These are phyloP conservation scores for Drosophila serrata DNA, from an alignment of 1,140 invertebrate species.

Conservation along the genomic window DNA sequence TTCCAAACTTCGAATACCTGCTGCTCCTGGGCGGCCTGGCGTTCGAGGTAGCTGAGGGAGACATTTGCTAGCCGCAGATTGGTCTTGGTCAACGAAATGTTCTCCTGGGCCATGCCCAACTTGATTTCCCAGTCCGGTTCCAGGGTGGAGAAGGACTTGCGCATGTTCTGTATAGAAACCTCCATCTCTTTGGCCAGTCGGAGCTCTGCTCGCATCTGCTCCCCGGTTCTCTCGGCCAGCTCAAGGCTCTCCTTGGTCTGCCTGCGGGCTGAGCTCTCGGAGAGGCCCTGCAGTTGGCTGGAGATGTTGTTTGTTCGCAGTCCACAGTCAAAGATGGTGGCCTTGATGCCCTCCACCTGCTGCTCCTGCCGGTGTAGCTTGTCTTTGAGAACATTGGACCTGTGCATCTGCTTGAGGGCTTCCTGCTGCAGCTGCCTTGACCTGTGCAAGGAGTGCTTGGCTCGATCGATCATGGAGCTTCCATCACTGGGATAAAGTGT, in stretches of 20 bases:
- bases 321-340: constrained; percentile 86
- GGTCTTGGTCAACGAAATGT: constrained; percentile 78
- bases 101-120: constrained; percentile 82
- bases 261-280: constrained; percentile 57
- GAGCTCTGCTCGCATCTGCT: constrained; percentile 86
- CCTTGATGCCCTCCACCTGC: constrained; percentile 86
- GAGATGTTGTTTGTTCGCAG: constrained; percentile 87
- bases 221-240: constrained; percentile 85
- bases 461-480: constrained; percentile 86
- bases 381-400: constrained; percentile 81
- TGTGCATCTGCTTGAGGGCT: constrained; percentile 85
- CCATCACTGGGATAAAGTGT: constrained; percentile 80
- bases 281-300: constrained; percentile 57
- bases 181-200: constrained; percentile 86
- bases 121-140: constrained; percentile 88
- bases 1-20: constrained; percentile 88
- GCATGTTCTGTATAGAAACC: constrained; percentile 85
- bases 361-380: constrained; percentile 85
- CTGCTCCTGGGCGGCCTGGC: constrained; percentile 86
- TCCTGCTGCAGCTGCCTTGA: constrained; percentile 84
- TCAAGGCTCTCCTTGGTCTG: constrained; percentile 85
- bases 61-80: constrained; percentile 85
- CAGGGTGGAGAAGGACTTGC: constrained; percentile 86
- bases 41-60: constrained; percentile 86
- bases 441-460: constrained; percentile 84